phyloP scores from a whole-genome alignment of 2,797 vertebrate genomes.

The Ataeniobius toweri region DNA sequence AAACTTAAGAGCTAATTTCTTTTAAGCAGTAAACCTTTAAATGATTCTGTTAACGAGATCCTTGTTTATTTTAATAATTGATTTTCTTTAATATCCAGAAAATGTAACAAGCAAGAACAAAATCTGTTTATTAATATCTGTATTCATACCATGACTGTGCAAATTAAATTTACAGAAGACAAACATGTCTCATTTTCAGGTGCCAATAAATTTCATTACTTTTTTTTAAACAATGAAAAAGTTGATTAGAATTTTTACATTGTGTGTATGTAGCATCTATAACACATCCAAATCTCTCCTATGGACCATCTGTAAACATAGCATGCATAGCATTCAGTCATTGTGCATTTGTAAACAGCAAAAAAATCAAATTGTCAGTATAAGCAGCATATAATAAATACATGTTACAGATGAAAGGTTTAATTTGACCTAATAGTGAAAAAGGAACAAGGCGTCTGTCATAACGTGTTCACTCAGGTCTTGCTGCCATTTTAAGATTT shows the following conservation, averaged over 20 bases:
- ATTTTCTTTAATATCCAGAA: not conserved
- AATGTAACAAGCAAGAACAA: not conserved
- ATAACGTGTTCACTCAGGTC: not conserved
- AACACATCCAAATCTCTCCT: constrained; percentile 16
- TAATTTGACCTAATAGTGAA: not conserved
- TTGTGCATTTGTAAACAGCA: constrained; percentile 25
- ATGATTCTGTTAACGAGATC: not conserved
- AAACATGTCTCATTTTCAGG: constrained; percentile 35
- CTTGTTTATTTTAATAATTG: not conserved
- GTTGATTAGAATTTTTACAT: constrained; percentile 35
- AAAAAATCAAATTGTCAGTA: not conserved
- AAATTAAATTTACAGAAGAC: constrained; percentile 34
- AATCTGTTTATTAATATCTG: not conserved
- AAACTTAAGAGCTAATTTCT: not conserved
- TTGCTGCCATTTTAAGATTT: constrained; percentile 36
- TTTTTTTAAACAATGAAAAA: constrained; percentile 51
- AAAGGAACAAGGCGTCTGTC: not conserved
- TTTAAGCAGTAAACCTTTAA: not conserved
- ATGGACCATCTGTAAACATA: constrained; percentile 23
- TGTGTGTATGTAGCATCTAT: constrained; percentile 27
- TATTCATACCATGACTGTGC: not conserved
- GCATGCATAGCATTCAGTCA: constrained; percentile 50
- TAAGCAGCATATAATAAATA: constrained; percentile 30
- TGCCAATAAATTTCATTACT: constrained; percentile 19
- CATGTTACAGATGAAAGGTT: constrained; percentile 8